Conservation (phyloP, 1,140 invertebrate species). For the Trachelipus rathkii region DNA sequence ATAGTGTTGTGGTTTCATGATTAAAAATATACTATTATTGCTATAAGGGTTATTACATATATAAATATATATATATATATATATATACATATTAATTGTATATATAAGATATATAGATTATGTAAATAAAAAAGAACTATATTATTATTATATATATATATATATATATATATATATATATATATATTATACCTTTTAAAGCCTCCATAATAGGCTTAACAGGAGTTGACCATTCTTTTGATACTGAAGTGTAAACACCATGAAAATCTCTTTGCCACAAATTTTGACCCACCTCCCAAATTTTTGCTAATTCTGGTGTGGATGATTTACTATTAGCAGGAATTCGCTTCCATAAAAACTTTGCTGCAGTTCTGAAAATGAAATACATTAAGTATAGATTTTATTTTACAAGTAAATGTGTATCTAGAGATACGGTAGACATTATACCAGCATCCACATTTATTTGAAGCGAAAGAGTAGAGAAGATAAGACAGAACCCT, state of each 20-base stretch:
- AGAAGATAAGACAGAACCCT: too few relatives aligned
- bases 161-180: constrained; percentile 24
- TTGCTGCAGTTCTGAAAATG: constrained; percentile 75
- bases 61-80: too few relatives aligned
- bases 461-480: too few relatives aligned
- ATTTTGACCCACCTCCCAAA: constrained; percentile 77
- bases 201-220: constrained; percentile 42
- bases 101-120: not conserved
- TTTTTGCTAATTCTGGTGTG: constrained; percentile 65
- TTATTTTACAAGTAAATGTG: too few relatives aligned
- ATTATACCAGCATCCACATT: too few relatives aligned
- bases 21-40: too few relatives aligned
- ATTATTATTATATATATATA: constrained; percentile 12
- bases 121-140: not conserved
- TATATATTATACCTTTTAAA: constrained; percentile 31
- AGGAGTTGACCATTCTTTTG: constrained; percentile 61
- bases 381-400: not conserved
- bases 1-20: too few relatives aligned
- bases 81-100: too few relatives aligned
- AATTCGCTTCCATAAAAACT: constrained; percentile 87
- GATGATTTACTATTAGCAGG: constrained; percentile 64
- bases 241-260: constrained; percentile 67
- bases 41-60: too few relatives aligned
- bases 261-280: constrained; percentile 78
- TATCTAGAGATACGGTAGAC: too few relatives aligned